A percentile compares a stretch with the other conserved stretches of the same genome.
Conservation (phyloP, 2,888 invertebrate species). For the Agrochola litura region DNA sequence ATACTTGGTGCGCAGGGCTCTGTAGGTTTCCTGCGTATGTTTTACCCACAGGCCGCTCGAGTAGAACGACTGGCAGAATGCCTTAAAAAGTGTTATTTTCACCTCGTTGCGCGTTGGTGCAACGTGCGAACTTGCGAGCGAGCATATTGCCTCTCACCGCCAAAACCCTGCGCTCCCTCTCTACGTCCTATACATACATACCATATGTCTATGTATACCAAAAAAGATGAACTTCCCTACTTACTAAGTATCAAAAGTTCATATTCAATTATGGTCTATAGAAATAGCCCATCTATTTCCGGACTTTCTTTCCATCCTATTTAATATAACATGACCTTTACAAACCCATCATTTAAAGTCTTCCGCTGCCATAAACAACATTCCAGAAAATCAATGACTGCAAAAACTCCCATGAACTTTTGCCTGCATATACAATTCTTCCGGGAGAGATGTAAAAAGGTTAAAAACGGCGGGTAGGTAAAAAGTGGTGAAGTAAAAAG, state of each 20-base stretch:
- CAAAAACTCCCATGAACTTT: constrained; percentile 60
- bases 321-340: constrained; percentile 42
- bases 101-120: too few species aligned
- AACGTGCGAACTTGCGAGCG: too few species aligned
- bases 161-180: too few species aligned
- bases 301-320: neutral
- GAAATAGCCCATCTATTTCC: neutral
- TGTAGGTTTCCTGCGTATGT: too few species aligned
- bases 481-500: constrained; percentile 59
- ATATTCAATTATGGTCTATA: neutral
- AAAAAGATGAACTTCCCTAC: neutral
- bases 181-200: too few species aligned
- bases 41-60: too few species aligned
- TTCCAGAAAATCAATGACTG: constrained; percentile 38
- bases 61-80: too few species aligned
- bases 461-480: constrained; percentile 38
- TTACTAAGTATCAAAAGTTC: neutral
- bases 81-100: too few species aligned
- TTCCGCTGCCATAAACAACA: constrained; percentile 40
- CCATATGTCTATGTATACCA: too few species aligned
- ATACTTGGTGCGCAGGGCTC: neutral
- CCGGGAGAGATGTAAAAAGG: constrained; percentile 59
- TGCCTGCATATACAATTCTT: constrained; percentile 61
- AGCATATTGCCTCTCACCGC: too few species aligned
- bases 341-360: constrained; percentile 4